phyloP scores from a whole-genome alignment of 2,797 vertebrate species.

The Gymnopithys bicolor region DNA sequence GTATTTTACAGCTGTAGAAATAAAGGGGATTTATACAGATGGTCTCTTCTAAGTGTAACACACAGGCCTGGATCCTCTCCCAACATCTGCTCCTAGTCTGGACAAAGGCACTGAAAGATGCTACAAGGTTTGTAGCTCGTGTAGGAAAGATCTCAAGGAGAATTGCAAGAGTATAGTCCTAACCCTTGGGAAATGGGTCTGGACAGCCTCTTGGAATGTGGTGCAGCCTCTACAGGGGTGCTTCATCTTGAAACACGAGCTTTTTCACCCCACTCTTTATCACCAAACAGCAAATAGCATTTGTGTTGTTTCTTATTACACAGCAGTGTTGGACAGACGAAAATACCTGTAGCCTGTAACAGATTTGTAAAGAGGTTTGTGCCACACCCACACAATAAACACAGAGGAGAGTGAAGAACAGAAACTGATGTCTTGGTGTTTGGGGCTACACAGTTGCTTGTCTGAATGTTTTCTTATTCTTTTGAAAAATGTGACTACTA shows the following conservation, averaged over 20 bases:
- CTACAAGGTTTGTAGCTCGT: slow-evolving; percentile 7
- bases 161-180: background rate
- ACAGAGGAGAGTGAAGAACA: background rate
- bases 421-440: background rate
- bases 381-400: background rate
- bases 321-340: background rate
- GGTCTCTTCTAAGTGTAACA: slow-evolving; percentile 5
- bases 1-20: slow-evolving; percentile 28
- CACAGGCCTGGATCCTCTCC: slow-evolving; percentile 55
- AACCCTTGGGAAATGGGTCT: background rate
- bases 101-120: background rate
- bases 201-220: slow-evolving; percentile 18
- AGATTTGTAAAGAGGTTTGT: background rate
- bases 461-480: background rate
- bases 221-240: background rate
- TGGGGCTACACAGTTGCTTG: background rate
- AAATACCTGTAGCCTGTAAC: background rate
- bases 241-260: background rate
- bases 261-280: background rate
- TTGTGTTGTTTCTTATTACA: background rate
- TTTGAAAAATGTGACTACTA: background rate
- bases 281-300: background rate
- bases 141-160: slow-evolving; percentile 11
- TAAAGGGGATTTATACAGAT: slow-evolving; percentile 18
- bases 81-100: slow-evolving; percentile 61